Evolutionary conservation across 1,140 invertebrate genomes (phyloP).

Genomic region (Eufriesea mexicana): DNA sequence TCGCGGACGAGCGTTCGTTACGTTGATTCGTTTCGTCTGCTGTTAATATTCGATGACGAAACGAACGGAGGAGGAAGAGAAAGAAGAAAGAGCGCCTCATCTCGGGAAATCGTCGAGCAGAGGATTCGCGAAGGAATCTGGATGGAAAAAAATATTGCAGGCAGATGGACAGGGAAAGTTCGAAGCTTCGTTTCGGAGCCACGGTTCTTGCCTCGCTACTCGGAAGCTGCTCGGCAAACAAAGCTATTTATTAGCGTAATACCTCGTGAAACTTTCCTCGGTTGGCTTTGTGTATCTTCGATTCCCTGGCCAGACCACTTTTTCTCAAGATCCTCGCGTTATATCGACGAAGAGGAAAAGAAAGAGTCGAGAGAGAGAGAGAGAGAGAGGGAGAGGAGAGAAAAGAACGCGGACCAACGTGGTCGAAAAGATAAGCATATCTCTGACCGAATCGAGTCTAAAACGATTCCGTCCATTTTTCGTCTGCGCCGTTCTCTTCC

Average conservation of each 20-base stretch:
- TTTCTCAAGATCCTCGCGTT: neutral
- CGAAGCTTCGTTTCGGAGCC: neutral
- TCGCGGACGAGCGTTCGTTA: neutral
- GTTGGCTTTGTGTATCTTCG: conserved; percentile 22
- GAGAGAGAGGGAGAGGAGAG: neutral
- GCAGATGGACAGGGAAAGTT: conserved; percentile 20
- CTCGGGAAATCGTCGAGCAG: neutral
- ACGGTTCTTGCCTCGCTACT: conserved; percentile 41
- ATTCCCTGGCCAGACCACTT: neutral
- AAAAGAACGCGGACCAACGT: too few relatives aligned
- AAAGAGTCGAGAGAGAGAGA: neutral
- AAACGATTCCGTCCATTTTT: neutral
- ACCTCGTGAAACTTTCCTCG: conserved; percentile 53
- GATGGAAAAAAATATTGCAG: conserved; percentile 19
- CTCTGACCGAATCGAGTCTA: neutral
- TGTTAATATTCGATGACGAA: neutral
- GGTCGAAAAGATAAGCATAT: neutral
- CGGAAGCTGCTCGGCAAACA: conserved; percentile 74
- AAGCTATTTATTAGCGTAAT: conserved; percentile 77
- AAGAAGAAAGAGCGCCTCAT: neutral
- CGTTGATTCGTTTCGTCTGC: neutral
- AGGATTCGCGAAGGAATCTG: neutral
- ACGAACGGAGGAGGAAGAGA: too few relatives aligned
- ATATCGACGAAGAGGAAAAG: neutral
- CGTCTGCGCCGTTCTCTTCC: neutral